Base-by-base conservation (phyloP, 2,888 invertebrate species). In the Coenonympha arcania region DNA sequence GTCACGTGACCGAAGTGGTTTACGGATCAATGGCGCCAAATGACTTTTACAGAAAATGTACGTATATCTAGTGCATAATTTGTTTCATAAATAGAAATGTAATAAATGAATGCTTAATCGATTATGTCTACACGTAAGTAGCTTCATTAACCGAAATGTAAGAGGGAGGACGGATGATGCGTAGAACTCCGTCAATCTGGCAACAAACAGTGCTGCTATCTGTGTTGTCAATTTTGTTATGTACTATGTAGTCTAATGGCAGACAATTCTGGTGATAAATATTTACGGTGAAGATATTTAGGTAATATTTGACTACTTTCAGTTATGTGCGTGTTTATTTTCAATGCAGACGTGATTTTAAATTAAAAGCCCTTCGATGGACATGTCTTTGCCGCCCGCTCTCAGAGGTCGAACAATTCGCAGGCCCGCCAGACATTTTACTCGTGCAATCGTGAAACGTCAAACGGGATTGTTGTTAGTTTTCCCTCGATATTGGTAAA, bases 141-240 rank as follows among this genome's bases (percentile, higher is more conserved):
- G 61, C 65, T 48, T 54, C 31, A 58, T 57, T n/a, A n/a, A 55
- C 50, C 48, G 42, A 56, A 57, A 58, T 59, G 56, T 59, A 61
- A 55, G 55, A 13, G 19, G 15, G 6, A 24, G 48, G 56, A 63
- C 64, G 66, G 72, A 71, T 71, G 76, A 80, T 80, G 79, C 81
- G 79, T 81, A 81, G 71, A 72, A 69, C 76, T 86, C 85, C 78
- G 87, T 87, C 87, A 85, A 79, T 80, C 81, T 81, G 80, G 83
- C 79, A 86, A 85, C 86, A 81, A 86, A 85, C 83, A 76, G 88
- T 89, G 89, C 88, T 90, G 92, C 92, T 91, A 90, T 89, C 92
- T 92, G 88, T 89, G 90, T 90, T 92, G 92, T 92, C 92, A 92
- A 92, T 91, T 91, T 81, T 82, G 79, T 79, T 80, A 79, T 76